Percentiles rank a stretch among this genome's conserved stretches.
phyloP scores from a whole-genome alignment of 2,113 vertebrate species.

The Chroicocephalus ridibundus region DNA sequence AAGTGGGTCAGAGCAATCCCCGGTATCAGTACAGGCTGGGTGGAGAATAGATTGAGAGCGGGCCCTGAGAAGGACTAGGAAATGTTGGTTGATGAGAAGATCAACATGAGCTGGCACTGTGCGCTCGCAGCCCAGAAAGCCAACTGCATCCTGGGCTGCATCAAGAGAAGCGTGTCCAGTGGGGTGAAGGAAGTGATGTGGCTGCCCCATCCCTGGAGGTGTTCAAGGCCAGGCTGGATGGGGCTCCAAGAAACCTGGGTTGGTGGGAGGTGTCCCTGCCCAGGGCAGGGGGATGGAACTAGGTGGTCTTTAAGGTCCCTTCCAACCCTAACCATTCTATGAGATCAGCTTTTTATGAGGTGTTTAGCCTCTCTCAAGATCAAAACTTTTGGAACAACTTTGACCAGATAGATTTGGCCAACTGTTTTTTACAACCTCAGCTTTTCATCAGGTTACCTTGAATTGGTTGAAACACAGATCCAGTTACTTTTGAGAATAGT shows the following conservation, averaged over 20 bases:
- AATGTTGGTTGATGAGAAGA: not conserved
- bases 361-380: not conserved
- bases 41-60: not conserved
- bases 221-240: not conserved
- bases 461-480: not conserved
- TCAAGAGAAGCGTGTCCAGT: no score
- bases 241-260: not conserved
- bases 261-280: not conserved
- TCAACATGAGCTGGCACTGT: not conserved
- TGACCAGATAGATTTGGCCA: not conserved
- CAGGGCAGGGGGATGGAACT: not conserved
- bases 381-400: not conserved
- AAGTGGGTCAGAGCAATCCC: not conserved
- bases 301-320: not conserved
- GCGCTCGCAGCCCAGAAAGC: not conserved
- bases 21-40: not conserved
- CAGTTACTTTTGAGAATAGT: not conserved
- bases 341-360: not conserved
- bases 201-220: not conserved
- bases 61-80: not conserved
- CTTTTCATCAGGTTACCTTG: not conserved
- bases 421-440: not conserved
- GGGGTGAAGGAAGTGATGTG: not conserved
- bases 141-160: no score
- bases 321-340: not conserved